Conservation (phyloP, 1,140 invertebrate genomes). For the Melitaea cinxia region DNA sequence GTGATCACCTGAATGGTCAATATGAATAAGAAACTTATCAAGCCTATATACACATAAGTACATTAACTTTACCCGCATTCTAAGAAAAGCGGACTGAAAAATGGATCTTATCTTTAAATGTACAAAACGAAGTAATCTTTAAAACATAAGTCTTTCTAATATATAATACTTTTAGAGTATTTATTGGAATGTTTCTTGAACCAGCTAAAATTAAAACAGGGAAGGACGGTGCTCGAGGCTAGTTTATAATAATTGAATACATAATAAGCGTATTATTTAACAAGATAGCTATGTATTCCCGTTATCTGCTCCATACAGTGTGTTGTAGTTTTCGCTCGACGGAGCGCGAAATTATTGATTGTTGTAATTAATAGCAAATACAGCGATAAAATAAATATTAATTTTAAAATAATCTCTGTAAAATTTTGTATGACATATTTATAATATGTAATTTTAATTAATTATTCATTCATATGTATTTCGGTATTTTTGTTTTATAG, state of each 20-base stretch:
- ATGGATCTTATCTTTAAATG: too few species aligned
- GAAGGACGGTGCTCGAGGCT: neutral
- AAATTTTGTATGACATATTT: neutral
- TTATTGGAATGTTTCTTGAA: too few species aligned
- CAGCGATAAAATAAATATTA: conserved; percentile 64
- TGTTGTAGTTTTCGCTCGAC: conserved; percentile 66
- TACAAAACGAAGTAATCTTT: too few species aligned
- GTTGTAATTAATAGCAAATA: conserved; percentile 78
- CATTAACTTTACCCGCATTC: too few species aligned
- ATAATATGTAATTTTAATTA: neutral
- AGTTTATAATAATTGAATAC: conserved; percentile 17
- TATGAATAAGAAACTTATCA: too few species aligned
- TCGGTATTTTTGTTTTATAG: too few species aligned
- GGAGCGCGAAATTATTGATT: conserved; percentile 75
- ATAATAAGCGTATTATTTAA: conserved; percentile 45
- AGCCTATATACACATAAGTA: too few species aligned
- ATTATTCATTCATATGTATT: neutral
- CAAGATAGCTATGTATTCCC: conserved; percentile 43
- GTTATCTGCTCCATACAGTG: conserved; percentile 63
- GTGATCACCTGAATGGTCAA: too few species aligned
- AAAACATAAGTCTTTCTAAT: too few species aligned
- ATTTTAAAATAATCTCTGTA: conserved; percentile 37
- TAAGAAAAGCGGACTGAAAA: too few species aligned
- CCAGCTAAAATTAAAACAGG: too few species aligned
- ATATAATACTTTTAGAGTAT: too few species aligned